phyloP scores from a whole-genome alignment of 2,797 vertebrate species.

The Clamator glandarius region DNA sequence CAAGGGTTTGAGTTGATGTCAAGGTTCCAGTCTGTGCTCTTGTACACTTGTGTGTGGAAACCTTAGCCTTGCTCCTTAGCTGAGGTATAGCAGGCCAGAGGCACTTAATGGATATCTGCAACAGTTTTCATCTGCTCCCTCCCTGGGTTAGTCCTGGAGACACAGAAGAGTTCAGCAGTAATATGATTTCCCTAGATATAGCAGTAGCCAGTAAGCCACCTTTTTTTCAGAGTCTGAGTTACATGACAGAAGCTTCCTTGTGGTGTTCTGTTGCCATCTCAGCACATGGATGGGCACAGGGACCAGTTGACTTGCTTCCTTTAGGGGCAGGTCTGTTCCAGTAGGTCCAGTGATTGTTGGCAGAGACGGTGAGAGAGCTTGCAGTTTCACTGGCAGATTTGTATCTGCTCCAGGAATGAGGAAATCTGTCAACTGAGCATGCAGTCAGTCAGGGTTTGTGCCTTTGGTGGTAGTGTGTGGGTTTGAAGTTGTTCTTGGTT shows the following conservation, averaged over 20 bases:
- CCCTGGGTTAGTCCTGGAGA: background rate
- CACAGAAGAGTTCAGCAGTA: background rate
- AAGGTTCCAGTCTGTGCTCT: background rate
- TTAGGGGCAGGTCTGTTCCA: background rate
- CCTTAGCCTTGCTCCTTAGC: background rate
- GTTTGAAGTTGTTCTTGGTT: background rate
- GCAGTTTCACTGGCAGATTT: background rate
- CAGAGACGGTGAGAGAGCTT: background rate
- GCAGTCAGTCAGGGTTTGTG: background rate
- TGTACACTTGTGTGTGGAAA: background rate
- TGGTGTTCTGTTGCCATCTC: background rate
- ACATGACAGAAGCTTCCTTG: background rate
- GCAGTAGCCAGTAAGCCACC: background rate
- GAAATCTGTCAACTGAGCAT: background rate
- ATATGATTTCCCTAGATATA: background rate
- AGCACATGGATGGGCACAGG: background rate
- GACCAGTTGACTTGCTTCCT: rapidly evolving
- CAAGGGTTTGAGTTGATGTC: background rate
- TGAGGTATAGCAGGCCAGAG: background rate
- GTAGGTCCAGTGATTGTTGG: background rate
- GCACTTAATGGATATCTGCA: background rate
- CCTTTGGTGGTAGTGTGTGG: background rate
- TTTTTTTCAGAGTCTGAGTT: background rate
- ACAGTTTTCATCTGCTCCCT: background rate
- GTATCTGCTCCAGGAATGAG: background rate